Evolutionary conservation across 2,888 invertebrate species (phyloP).

Genomic region (Dimorphilus gyrociliatus): DNA sequence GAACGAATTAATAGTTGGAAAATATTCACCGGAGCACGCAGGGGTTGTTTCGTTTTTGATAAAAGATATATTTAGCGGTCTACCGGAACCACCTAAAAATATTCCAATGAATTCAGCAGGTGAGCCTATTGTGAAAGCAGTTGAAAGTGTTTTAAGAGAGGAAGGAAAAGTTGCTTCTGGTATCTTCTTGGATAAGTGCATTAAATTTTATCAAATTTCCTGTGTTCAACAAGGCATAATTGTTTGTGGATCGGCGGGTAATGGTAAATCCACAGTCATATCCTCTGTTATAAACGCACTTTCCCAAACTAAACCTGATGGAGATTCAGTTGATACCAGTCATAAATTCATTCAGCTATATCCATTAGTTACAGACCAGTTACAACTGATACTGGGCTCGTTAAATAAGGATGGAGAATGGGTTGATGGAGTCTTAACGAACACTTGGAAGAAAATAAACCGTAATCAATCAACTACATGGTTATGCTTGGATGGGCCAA

Average conservation of each 20-base stretch:
- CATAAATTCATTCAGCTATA: constrained; percentile 33
- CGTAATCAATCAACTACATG: constrained; percentile 35
- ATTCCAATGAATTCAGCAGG: not conserved
- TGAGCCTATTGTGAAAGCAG: constrained; percentile 18
- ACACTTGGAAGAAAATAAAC: constrained; percentile 32
- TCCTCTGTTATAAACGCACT: constrained; percentile 31
- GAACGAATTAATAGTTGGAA: constrained; percentile 27
- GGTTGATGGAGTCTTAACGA: constrained; percentile 36
- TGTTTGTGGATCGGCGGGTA: constrained; percentile 33
- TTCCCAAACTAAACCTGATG: constrained; percentile 4
- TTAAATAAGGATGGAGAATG: constrained; percentile 30
- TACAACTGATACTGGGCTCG: constrained; percentile 30
- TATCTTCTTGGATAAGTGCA: constrained; percentile 30
- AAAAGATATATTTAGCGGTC: constrained; percentile 27
- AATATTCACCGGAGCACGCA: too few species aligned
- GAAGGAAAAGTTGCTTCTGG: constrained; percentile 27
- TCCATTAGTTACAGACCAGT: constrained; percentile 33
- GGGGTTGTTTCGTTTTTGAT: too few species aligned
- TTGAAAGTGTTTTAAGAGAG: constrained; percentile 22
- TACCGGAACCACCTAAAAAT: constrained; percentile 17
- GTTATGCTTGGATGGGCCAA: constrained; percentile 32
- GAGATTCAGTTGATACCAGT: constrained; percentile 17
- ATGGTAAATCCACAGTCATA: constrained; percentile 34
- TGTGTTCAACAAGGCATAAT: constrained; percentile 32
- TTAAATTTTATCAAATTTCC: constrained; percentile 30